A percentile compares a stretch with the other conserved stretches of the same genome.
phyloP scores from a whole-genome alignment of 2,888 invertebrate species.

The Calameuta pallipes region DNA sequence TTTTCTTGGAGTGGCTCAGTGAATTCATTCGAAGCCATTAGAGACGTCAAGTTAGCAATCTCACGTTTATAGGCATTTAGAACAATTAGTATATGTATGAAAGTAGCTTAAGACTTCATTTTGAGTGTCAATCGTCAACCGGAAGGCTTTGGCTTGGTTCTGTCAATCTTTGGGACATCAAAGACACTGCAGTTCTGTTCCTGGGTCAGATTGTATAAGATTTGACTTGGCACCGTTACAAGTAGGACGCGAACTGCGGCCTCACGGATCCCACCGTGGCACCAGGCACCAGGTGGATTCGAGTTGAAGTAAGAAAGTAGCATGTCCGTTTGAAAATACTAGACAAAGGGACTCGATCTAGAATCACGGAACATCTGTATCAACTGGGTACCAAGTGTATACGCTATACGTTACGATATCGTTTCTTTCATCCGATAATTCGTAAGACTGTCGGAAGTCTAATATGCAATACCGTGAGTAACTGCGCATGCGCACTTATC shows the following conservation, averaged over 20 bases:
- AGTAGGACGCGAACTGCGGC: constrained; percentile 13
- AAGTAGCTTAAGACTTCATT: not conserved
- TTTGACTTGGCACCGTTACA: constrained; percentile 18
- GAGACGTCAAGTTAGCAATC: not conserved
- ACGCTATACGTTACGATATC: not conserved
- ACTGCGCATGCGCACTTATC: not conserved
- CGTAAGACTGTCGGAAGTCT: not conserved
- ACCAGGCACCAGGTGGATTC: constrained; percentile 18
- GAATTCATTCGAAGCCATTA: not conserved
- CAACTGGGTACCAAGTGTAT: not conserved
- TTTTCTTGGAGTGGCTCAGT: not conserved
- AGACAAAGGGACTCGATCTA: not conserved
- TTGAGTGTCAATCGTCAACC: not conserved
- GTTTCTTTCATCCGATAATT: not conserved
- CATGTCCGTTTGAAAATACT: not conserved
- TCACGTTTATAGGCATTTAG: not conserved
- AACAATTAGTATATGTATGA: not conserved
- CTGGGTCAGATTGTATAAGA: constrained; percentile 9
- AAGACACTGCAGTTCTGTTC: not conserved
- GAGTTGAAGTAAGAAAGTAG: not conserved
- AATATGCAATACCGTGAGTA: not conserved
- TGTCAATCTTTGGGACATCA: not conserved
- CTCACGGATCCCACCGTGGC: constrained; percentile 9
- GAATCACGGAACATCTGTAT: not conserved
- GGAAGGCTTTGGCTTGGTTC: not conserved